Conservation (phyloP, 2,888 invertebrate species). For the Eustalomyia histrio region DNA sequence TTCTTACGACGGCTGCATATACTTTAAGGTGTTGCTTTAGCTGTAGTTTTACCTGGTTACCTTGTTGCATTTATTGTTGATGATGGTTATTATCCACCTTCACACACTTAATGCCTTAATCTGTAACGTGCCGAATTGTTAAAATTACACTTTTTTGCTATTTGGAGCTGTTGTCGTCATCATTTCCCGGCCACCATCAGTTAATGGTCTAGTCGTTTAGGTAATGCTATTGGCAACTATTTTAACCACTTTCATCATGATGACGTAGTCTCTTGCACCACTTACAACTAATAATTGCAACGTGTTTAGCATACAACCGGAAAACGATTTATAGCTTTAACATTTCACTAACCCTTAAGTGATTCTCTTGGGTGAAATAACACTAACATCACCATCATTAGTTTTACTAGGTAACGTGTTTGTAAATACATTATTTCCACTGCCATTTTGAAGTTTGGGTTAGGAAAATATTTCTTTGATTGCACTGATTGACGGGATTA, state of each 20-base stretch:
- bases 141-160: conserved; percentile 14
- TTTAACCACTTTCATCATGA: conserved; percentile 14
- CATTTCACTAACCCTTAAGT: conserved; percentile 1
- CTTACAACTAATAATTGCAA: conserved; percentile 53
- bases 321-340: conserved; percentile 25
- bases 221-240: conserved; percentile 37
- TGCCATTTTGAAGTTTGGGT: not conserved
- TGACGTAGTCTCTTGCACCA: conserved; percentile 19
- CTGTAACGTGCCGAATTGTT: conserved; percentile 33
- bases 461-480: not conserved
- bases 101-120: not conserved
- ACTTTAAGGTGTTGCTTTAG: not conserved
- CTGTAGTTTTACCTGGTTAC: not conserved
- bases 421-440: not conserved
- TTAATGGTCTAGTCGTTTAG: conserved; percentile 38
- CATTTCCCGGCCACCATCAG: conserved; percentile 19
- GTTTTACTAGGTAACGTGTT: not conserved
- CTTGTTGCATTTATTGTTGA: conserved; percentile 29
- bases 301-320: conserved; percentile 42
- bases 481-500: conserved; percentile 46
- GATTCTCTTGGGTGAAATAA: not conserved
- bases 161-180: not conserved
- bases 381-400: not conserved
- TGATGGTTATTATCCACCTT: conserved; percentile 37
- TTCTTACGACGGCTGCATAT: not conserved